Evolutionary conservation across 2,888 invertebrate genomes (phyloP), one percentile per base, ranked within the genome.

Genomic region (Sphaeridia pumilis): DNA sequence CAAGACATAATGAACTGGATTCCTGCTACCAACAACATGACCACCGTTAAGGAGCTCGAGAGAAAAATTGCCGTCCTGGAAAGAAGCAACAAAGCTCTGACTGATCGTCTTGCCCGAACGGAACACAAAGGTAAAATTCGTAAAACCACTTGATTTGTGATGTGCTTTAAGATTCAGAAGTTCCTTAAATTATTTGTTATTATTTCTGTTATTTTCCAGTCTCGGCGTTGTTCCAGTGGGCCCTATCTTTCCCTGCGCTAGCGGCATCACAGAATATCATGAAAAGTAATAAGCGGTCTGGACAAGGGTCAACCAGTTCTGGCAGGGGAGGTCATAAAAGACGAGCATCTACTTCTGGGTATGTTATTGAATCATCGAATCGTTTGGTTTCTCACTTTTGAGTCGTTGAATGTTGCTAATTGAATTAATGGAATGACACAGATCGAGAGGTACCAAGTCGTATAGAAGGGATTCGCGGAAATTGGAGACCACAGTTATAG

Each of bases 181-280:
- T 31, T 10, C 7, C 31, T 31, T 31, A 10, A 14, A 7, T 10
- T 14, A 10, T 31, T 31, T 31, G 31, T 31, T 31, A 31, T n/a
- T n/a, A n/a, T n/a, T n/a, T n/a, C n/a, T n/a, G n/a, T n/a, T n/a
- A n/a, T n/a, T 5, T 38, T 38, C 38, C 17, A 38, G 38, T 38
- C 4, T 5, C 10, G 38, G 38, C 38, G 38, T 38, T 38, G 20
- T 38, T 38, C 17, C 38, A 38, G 17, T 38, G 38, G 38, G 38
- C 38, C 12, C 17, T 38, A 17, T 38, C 38, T 5, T 38, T 38
- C 17, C 38, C 38, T 38, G 38, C 38, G 5, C 20, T 38, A 38
- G 38, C 38, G 12, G 38, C 38, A 14, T 38, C 38, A 12, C 38
- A 38, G 17, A 38, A 38, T 38, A 38, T 38, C 38, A 38, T 38